Conservation (phyloP, 2,888 invertebrate genomes). For the Escarpia spicata region DNA sequence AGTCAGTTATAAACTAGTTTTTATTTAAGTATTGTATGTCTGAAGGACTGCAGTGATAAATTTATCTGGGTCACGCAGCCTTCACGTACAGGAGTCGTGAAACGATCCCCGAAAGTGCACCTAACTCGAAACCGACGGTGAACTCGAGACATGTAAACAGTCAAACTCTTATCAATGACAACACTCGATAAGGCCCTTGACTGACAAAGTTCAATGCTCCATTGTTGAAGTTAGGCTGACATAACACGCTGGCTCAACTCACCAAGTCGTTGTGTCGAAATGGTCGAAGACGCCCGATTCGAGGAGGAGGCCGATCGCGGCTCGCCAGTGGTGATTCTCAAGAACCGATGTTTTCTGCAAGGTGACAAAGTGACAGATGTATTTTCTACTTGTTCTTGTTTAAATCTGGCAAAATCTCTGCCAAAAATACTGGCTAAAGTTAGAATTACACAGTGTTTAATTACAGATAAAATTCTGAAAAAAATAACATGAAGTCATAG, state of each 20-base stretch:
- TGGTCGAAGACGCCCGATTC: conserved; percentile 21
- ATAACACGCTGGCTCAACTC: neutral
- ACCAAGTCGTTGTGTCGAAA: conserved; percentile 19
- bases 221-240: neutral
- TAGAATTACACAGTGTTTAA: neutral
- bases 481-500: neutral
- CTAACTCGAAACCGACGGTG: neutral
- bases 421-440: neutral
- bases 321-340: conserved; percentile 21
- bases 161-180: neutral
- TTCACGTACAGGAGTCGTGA: neutral
- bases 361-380: neutral
- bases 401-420: neutral
- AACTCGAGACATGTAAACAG: neutral
- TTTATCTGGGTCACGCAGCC: neutral
- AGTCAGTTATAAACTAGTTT: neutral
- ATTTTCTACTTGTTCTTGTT: neutral
- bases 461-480: neutral
- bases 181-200: neutral
- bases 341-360: conserved; percentile 18
- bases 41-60: neutral
- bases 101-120: neutral
- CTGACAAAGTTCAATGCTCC: neutral
- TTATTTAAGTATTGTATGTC: neutral
- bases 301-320: conserved; percentile 14